phyloP scores from a whole-genome alignment of 1,140 invertebrate genomes.

The Plectus sambesii region DNA sequence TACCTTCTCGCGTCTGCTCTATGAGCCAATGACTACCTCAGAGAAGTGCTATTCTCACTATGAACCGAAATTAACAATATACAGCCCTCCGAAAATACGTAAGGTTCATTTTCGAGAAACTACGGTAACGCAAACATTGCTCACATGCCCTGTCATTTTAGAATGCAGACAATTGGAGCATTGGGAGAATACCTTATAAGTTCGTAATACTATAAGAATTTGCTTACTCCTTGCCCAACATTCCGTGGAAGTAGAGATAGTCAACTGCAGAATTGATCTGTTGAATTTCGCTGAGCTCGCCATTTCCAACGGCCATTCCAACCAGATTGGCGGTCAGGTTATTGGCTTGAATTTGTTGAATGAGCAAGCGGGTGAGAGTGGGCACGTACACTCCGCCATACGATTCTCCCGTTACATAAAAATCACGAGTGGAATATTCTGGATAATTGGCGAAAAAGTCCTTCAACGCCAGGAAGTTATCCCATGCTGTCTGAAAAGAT shows the following conservation, averaged over 20 bases:
- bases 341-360: constrained; percentile 16
- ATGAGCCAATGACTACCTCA: no score
- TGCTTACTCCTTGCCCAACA: constrained; percentile 33
- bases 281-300: constrained; percentile 20
- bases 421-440: constrained; percentile 47
- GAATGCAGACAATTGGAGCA: no score
- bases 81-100: no score
- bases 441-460: constrained; percentile 51
- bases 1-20: no score
- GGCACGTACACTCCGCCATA: constrained; percentile 49
- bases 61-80: no score
- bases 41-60: no score
- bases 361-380: constrained; percentile 43
- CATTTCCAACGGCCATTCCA: constrained; percentile 28
- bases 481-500: constrained; percentile 28
- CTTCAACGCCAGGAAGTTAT: constrained; percentile 49
- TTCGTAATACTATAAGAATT: no score
- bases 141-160: no score
- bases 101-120: no score
- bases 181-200: no score
- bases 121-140: no score
- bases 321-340: constrained; percentile 9
- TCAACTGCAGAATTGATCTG: constrained; percentile 17
- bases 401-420: constrained; percentile 49
- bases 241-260: constrained; percentile 31